Conservation (phyloP, 2,797 vertebrate species). For the Rhincodon typus region DNA sequence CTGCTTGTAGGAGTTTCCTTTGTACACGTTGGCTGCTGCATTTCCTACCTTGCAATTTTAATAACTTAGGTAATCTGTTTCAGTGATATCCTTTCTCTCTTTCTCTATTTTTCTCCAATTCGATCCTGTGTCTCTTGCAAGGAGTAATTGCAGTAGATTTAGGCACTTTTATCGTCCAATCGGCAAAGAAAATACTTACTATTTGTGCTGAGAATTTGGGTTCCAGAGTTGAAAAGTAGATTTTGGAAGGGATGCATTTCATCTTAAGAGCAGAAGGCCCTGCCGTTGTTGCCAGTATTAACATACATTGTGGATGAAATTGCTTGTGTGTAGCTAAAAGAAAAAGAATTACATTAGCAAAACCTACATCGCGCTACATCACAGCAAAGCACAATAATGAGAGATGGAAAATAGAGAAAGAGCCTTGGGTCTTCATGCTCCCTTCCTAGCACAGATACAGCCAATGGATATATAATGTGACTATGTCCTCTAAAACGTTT, state of each 20-base stretch:
- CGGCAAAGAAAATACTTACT: not conserved
- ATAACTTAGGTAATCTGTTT: too few species aligned
- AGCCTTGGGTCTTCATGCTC: too few species aligned
- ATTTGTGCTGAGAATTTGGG: not conserved
- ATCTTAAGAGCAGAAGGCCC: not conserved
- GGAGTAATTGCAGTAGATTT: not conserved
- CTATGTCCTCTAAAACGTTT: too few species aligned
- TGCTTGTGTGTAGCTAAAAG: too few species aligned
- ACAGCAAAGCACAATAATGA: too few species aligned
- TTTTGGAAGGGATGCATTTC: not conserved
- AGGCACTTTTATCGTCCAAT: not conserved
- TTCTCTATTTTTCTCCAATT: not conserved
- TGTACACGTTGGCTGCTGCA: not conserved
- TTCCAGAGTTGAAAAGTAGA: not conserved
- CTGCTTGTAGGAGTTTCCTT: not conserved
- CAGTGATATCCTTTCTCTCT: not conserved
- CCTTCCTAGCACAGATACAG: too few species aligned
- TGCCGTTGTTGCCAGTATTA: not conserved
- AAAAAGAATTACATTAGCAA: too few species aligned
- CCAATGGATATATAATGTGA: too few species aligned
- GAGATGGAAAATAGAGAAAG: too few species aligned
- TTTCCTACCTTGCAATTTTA: not conserved
- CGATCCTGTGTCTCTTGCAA: not conserved
- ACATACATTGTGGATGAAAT: too few species aligned
- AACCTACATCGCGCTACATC: too few species aligned